phyloP scores from a whole-genome alignment of 2,888 invertebrate genomes.

The Netelia virgata region DNA sequence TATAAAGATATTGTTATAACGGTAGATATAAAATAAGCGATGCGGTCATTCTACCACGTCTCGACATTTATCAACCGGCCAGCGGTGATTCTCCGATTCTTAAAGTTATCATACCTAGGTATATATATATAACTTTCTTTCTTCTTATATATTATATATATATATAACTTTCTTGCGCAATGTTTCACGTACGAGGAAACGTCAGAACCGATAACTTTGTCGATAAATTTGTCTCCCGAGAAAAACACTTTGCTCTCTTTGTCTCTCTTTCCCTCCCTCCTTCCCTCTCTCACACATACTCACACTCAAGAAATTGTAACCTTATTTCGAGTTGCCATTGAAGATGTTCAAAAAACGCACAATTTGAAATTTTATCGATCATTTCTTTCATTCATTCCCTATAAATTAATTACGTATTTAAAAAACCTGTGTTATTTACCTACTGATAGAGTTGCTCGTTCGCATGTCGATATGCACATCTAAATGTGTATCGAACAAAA shows the following conservation, averaged over 20 bases:
- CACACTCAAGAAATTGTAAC: background rate
- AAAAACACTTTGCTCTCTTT: background rate
- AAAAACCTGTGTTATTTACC: too few relatives aligned
- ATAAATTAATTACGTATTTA: too few relatives aligned
- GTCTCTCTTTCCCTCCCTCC: background rate
- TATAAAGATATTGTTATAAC: background rate
- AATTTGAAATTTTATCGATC: too few relatives aligned
- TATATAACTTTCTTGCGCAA: too few relatives aligned
- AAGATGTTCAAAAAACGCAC: too few relatives aligned
- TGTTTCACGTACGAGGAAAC: too few relatives aligned
- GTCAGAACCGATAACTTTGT: conserved; percentile 8
- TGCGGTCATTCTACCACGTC: background rate
- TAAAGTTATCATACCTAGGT: background rate
- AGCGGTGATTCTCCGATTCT: conserved; percentile 28
- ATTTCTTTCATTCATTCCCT: too few relatives aligned
- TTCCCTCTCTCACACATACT: too few relatives aligned
- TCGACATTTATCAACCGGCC: conserved; percentile 39
- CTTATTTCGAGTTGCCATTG: background rate
- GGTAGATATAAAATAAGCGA: background rate
- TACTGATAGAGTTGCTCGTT: too few relatives aligned
- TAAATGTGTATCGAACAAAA: background rate
- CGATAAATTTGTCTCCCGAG: background rate
- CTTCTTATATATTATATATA: too few relatives aligned
- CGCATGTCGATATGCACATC: background rate
- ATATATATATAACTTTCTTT: background rate